A percentile compares a stretch with the other conserved stretches of the same genome.
These are phyloP conservation scores for Dascillus cervinus DNA, from an alignment of 2,888 invertebrate genomes.

Conservation along the genomic window DNA sequence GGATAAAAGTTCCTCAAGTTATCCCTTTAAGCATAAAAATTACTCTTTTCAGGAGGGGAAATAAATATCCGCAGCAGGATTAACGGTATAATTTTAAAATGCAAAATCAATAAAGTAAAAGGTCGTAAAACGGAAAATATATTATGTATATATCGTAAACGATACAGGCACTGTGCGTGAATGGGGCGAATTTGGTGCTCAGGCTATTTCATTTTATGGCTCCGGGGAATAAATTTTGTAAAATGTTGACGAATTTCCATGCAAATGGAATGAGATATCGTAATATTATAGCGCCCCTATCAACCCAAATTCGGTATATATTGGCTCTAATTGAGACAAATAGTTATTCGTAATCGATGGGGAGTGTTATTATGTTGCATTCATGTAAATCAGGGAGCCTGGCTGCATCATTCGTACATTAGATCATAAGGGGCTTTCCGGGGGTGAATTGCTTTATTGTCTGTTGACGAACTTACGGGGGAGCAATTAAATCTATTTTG, in stretches of 20 bases:
- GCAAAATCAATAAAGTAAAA: conserved; percentile 27
- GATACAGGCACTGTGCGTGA: conserved; percentile 16
- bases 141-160: conserved; percentile 24
- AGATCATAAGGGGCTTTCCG: neutral
- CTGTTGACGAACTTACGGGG: no score
- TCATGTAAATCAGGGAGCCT: neutral
- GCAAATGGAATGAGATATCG: conserved; percentile 30
- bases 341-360: neutral
- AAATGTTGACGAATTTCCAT: conserved; percentile 35
- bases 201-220: conserved; percentile 23
- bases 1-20: no score
- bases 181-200: conserved; percentile 19
- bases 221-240: conserved; percentile 28
- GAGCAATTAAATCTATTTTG: no score
- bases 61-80: no score
- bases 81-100: no score
- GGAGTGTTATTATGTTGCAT: neutral
- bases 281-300: conserved; percentile 24
- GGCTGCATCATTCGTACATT: no score
- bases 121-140: conserved; percentile 28
- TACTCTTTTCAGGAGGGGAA: no score
- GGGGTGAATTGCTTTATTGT: no score
- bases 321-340: conserved; percentile 20
- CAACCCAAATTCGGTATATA: conserved; percentile 22
- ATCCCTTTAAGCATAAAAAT: no score